Conservation (phyloP, 2,113 vertebrate species). For the Diadophis punctatus region DNA sequence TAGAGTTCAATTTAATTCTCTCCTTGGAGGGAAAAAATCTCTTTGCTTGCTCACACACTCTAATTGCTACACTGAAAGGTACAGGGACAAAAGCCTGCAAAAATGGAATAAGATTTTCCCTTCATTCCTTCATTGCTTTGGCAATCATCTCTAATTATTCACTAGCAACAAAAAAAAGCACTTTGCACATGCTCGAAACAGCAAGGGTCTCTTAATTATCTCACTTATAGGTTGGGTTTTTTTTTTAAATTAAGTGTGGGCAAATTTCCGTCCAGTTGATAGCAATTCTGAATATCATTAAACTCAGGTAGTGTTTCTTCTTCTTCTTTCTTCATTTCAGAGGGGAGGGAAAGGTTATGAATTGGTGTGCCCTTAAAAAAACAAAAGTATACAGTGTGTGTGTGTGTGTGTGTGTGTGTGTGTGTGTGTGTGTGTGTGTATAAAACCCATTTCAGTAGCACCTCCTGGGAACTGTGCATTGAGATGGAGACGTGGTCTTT, state of each 20-base stretch:
- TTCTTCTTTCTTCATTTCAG: neutral
- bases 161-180: neutral
- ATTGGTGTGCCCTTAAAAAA: neutral
- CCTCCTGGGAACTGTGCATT: neutral
- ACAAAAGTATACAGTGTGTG: neutral
- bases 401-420: neutral
- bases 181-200: neutral
- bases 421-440: neutral
- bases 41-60: neutral
- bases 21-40: neutral
- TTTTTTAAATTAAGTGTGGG: neutral
- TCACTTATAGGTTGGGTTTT: neutral
- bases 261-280: neutral
- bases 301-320: neutral
- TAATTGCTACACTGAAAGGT: neutral
- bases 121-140: neutral
- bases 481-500: neutral
- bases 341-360: neutral
- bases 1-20: conserved; percentile 17
- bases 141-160: neutral
- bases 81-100: neutral
- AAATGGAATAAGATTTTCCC: neutral
- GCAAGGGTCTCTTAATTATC: neutral
- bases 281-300: neutral
- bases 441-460: neutral